Percentiles rank a stretch among this genome's conserved stretches.
Conservation (phyloP, 2,797 vertebrate genomes). For the Enteromius paludinosus region DNA sequence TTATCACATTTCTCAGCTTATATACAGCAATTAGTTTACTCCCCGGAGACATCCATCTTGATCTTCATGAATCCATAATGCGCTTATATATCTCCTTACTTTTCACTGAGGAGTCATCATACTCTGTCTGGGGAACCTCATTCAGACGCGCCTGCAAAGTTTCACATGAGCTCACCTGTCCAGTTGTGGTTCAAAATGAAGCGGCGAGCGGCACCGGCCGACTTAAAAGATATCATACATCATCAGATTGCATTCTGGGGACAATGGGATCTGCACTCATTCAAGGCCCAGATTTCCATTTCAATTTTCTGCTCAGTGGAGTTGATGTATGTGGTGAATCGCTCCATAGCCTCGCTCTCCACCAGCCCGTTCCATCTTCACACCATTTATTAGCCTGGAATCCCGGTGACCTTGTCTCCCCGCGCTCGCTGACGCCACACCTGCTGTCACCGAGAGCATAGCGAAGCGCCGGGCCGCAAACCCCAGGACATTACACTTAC, state of each 20-base stretch:
- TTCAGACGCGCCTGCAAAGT: constrained; percentile 51
- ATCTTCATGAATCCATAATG: constrained; percentile 45
- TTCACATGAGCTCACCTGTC: constrained; percentile 61
- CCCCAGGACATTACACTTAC: constrained; percentile 38
- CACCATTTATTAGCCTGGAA: constrained; percentile 71
- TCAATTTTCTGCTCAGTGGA: constrained; percentile 84
- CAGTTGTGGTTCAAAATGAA: constrained; percentile 56
- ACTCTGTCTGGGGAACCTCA: constrained; percentile 44
- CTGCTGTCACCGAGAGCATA: constrained; percentile 59
- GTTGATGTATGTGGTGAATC: constrained; percentile 83
- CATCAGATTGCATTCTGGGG: constrained; percentile 76
- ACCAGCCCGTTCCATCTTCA: constrained; percentile 61
- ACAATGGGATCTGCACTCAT: constrained; percentile 77
- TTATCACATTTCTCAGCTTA: constrained; percentile 46
- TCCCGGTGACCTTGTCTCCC: constrained; percentile 73
- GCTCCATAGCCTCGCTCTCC: constrained; percentile 66
- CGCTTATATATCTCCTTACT: constrained; percentile 18
- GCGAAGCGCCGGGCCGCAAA: constrained; percentile 42
- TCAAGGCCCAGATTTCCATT: constrained; percentile 85
- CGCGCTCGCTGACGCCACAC: constrained; percentile 48
- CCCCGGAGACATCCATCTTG: constrained; percentile 36
- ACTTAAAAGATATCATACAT: constrained; percentile 83
- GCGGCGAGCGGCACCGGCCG: constrained; percentile 67
- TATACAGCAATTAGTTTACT: constrained; percentile 39
- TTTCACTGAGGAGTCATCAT: constrained; percentile 45